Percentiles rank a stretch among this genome's conserved stretches.
These are phyloP conservation scores for Aphidius ervi DNA, from an alignment of 1,140 invertebrate genomes.

Conservation along the genomic window DNA sequence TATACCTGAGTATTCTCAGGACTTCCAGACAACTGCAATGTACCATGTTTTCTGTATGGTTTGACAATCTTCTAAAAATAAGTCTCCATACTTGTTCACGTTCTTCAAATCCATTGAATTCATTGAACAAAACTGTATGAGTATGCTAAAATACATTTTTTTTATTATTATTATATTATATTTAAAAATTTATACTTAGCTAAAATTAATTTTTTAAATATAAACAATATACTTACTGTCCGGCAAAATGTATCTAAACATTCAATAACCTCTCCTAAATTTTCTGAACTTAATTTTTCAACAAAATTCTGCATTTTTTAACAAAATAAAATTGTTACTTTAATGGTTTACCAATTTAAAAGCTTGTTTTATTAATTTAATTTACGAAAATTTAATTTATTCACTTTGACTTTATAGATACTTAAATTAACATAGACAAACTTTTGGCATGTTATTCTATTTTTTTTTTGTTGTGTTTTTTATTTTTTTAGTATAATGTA, in stretches of 20 bases:
- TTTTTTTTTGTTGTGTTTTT: too few species aligned
- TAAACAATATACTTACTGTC: conserved; percentile 32
- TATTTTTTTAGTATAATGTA: too few species aligned
- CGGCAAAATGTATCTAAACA: conserved; percentile 36
- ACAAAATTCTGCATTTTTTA: conserved; percentile 30
- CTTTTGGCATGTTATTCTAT: too few species aligned
- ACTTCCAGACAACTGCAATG: conserved; percentile 53
- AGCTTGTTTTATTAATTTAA: too few species aligned
- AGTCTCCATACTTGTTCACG: conserved; percentile 55
- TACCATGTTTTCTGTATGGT: conserved; percentile 39
- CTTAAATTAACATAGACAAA: too few species aligned
- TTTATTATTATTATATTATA: neutral
- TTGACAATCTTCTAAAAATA: conserved; percentile 53
- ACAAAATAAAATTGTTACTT: too few species aligned
- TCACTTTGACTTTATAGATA: too few species aligned
- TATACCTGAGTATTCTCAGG: conserved; percentile 58
- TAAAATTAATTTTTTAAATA: neutral
- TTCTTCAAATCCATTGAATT: conserved; percentile 50
- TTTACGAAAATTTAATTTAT: too few species aligned
- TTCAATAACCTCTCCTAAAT: conserved; percentile 29
- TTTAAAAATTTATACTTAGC: too few species aligned
- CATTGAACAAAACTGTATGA: conserved; percentile 51
- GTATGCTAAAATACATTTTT: conserved; percentile 44
- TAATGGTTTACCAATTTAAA: too few species aligned
- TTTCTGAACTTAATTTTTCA: conserved; percentile 30